These are phyloP conservation scores for Serripes groenlandicus DNA, from an alignment of 2,888 invertebrate genomes.

Conservation along the genomic window DNA sequence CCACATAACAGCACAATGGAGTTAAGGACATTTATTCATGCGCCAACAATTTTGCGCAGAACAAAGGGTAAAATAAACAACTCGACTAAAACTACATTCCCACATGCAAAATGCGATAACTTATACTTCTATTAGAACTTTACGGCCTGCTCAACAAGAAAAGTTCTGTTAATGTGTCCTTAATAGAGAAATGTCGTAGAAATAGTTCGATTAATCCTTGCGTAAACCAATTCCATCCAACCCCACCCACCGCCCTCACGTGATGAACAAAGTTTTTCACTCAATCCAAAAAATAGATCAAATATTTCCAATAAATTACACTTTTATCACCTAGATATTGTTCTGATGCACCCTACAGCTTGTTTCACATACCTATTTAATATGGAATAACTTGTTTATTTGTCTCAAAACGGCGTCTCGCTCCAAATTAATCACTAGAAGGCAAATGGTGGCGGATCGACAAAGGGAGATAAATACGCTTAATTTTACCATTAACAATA, in stretches of 20 bases:
- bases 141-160: no score
- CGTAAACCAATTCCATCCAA: background rate
- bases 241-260: conserved; percentile 20
- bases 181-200: no score
- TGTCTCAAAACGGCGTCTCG: background rate
- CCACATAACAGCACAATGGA: background rate
- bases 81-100: background rate
- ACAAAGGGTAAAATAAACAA: conserved; percentile 9
- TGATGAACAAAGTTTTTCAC: background rate
- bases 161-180: no score
- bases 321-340: background rate
- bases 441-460: conserved; percentile 13
- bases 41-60: background rate
- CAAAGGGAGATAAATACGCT: conserved; percentile 7
- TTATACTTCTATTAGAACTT: no score
- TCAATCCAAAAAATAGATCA: background rate
- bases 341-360: background rate
- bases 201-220: background rate
- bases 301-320: background rate
- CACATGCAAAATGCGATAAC: no score
- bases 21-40: conserved; percentile 9
- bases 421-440: background rate
- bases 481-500: background rate
- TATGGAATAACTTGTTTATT: background rate
- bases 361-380: background rate